Conservation (phyloP, 2,888 invertebrate species). For the Oasisia sp. region DNA sequence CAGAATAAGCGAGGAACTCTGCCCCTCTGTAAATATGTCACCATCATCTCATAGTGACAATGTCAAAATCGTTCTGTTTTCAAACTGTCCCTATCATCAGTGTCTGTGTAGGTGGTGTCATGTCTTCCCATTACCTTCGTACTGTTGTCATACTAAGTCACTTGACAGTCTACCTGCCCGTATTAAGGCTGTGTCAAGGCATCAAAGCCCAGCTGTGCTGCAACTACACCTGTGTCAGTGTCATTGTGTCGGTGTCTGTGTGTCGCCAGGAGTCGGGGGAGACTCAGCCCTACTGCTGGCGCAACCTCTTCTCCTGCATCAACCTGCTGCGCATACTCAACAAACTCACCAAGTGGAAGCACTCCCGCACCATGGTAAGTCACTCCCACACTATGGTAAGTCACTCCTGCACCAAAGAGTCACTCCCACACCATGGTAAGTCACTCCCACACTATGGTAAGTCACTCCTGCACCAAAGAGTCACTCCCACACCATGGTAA, state of each 20-base stretch:
- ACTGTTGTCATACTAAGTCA: neutral
- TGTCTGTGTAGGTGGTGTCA: too few relatives aligned
- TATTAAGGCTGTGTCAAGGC: neutral
- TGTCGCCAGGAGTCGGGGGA: constrained; percentile 68
- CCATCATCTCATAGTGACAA: neutral
- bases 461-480: too few relatives aligned
- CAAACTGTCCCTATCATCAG: neutral
- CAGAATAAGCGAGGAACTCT: neutral
- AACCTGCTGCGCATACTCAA: constrained; percentile 95
- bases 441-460: neutral
- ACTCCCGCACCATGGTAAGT: constrained; percentile 78
- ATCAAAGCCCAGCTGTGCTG: neutral
- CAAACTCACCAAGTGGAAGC: constrained; percentile 99
- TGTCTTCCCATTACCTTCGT: too few relatives aligned
- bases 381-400: neutral
- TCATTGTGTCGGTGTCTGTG: neutral
- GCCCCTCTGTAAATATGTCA: neutral
- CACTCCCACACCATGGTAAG: constrained; percentile 79
- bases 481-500: constrained; percentile 89
- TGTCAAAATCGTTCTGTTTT: neutral
- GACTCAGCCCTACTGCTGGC: constrained; percentile 84
- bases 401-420: constrained; percentile 87
- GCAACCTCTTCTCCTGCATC: constrained; percentile 97
- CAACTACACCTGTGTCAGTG: neutral
- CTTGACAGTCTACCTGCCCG: neutral